Percentiles rank a stretch among this genome's conserved stretches.
phyloP scores from a whole-genome alignment of 2,797 vertebrate species.

The Channallabes apus region DNA sequence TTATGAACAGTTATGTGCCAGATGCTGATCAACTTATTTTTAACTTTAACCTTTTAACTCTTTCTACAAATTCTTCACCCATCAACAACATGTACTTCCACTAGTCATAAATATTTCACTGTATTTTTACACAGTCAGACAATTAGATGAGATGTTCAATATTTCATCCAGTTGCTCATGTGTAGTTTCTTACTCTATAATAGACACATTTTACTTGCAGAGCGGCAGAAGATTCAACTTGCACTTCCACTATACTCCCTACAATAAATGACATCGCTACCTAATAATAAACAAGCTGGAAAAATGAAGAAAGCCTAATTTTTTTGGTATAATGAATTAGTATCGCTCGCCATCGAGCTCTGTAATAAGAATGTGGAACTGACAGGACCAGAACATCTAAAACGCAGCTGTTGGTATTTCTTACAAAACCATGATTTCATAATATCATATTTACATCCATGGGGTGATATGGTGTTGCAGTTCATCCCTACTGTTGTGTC shows the following conservation, averaged over 20 bases:
- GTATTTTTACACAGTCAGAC: neutral
- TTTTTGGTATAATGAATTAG: neutral
- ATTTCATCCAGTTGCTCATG: neutral
- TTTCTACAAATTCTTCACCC: too few species aligned
- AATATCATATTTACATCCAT: neutral
- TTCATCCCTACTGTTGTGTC: neutral
- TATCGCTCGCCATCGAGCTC: neutral
- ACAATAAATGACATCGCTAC: neutral
- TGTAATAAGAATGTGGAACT: neutral
- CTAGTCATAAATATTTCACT: neutral
- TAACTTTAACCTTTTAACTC: too few species aligned
- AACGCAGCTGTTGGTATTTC: neutral
- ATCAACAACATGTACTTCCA: too few species aligned
- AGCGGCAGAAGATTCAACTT: neutral
- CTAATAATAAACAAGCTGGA: neutral
- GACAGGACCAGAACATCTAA: neutral
- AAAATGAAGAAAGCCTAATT: neutral
- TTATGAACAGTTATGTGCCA: too few species aligned
- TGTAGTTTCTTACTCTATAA: neutral
- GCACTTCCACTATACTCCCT: neutral
- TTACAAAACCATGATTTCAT: neutral
- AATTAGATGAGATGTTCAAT: neutral
- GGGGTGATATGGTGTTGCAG: neutral
- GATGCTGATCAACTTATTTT: too few species aligned
- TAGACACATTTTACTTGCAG: neutral